Percentiles rank a stretch among this genome's conserved stretches.
Evolutionary conservation across 2,888 invertebrate genomes (phyloP).

Genomic region (Notocelia uddmanniana): DNA sequence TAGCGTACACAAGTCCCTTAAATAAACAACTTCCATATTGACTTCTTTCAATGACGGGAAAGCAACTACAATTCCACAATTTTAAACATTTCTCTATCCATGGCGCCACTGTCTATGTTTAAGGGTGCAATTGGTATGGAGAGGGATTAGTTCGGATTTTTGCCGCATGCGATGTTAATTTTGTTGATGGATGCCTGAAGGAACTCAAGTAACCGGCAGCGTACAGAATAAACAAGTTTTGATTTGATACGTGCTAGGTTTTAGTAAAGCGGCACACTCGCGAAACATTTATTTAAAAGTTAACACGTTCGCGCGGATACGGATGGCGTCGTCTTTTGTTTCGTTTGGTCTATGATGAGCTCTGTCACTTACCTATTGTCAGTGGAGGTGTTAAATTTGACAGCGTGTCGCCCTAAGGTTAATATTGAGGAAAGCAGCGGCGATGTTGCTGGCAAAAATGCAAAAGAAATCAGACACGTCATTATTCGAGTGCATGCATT

Average conservation of each 20-base stretch:
- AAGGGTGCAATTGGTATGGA: not conserved
- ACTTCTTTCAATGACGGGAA: conserved; percentile 19
- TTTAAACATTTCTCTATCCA: not conserved
- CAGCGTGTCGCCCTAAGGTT: too few species aligned
- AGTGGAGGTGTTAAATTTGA: too few species aligned
- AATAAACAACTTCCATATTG: conserved; percentile 15
- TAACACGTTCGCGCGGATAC: too few species aligned
- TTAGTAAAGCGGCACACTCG: conserved; percentile 20
- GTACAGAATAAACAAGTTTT: conserved; percentile 23
- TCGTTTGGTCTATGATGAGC: too few species aligned
- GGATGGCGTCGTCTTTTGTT: too few species aligned
- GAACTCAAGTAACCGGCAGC: conserved; percentile 6
- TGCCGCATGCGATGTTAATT: not conserved
- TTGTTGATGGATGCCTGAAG: not conserved
- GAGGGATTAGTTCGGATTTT: not conserved
- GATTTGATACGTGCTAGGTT: conserved; percentile 27
- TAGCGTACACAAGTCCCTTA: not conserved
- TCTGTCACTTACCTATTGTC: too few species aligned
- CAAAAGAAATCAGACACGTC: too few species aligned
- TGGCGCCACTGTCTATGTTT: conserved; percentile 9
- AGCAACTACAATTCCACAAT: conserved; percentile 1
- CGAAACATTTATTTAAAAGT: not conserved
- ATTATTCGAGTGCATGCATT: too few species aligned
- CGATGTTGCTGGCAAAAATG: too few species aligned
- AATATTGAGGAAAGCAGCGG: too few species aligned